These are phyloP conservation scores for Xestia rhomboidea DNA, from an alignment of 2,888 invertebrate genomes.

Conservation along the genomic window DNA sequence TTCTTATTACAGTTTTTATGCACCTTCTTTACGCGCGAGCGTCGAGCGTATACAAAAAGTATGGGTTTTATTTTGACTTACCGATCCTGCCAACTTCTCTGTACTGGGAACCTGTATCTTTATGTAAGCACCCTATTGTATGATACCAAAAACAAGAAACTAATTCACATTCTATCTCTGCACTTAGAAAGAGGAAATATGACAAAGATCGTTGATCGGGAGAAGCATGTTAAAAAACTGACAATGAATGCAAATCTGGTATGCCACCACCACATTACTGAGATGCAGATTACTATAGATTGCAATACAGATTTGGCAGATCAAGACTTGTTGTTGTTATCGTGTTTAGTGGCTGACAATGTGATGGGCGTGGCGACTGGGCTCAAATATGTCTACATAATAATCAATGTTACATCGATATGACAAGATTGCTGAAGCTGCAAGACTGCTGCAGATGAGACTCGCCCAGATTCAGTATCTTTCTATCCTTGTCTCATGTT, in stretches of 20 bases:
- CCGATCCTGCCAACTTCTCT: background rate
- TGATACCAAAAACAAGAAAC: background rate
- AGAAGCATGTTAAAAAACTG: background rate
- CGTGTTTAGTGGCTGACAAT: background rate
- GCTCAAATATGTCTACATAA: slow-evolving; percentile 4
- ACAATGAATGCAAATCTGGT: background rate
- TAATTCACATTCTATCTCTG: background rate
- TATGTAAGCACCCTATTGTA: background rate
- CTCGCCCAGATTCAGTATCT: background rate
- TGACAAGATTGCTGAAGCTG: no score
- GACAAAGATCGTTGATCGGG: background rate
- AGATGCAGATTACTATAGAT: slow-evolving; percentile 11
- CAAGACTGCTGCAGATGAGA: no score
- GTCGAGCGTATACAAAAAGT: background rate
- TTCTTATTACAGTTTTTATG: background rate
- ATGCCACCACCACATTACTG: slow-evolving; percentile 33
- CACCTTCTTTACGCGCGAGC: background rate
- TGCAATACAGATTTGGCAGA: slow-evolving; percentile 27
- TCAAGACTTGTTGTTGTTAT: slow-evolving; percentile 23
- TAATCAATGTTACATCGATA: background rate
- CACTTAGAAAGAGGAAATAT: background rate
- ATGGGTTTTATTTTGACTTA: background rate
- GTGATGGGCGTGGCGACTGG: background rate
- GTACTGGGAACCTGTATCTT: background rate
- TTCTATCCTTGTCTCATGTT: background rate